Evolutionary conservation across 1,140 invertebrate genomes (phyloP).

Genomic region (Phymastichus coffea): DNA sequence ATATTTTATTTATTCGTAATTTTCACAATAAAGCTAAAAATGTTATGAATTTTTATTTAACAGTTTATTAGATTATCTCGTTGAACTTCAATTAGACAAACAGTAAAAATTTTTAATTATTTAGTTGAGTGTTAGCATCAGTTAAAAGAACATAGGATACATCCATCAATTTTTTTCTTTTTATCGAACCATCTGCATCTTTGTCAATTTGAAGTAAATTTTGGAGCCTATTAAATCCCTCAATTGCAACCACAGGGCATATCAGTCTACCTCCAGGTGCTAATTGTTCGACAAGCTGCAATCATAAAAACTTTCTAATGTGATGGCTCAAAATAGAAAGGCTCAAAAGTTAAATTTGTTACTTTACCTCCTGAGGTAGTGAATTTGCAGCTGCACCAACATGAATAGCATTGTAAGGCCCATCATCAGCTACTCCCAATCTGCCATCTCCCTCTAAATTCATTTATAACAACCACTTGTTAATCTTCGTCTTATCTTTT

Average conservation of each 20-base stretch:
- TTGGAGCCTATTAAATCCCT: constrained; percentile 45
- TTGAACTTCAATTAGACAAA: too few relatives aligned
- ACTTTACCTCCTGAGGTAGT: constrained; percentile 59
- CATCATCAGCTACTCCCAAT: constrained; percentile 59
- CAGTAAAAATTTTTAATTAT: too few relatives aligned
- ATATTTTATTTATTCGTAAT: too few relatives aligned
- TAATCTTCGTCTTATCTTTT: constrained; percentile 41
- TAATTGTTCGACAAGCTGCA: constrained; percentile 60
- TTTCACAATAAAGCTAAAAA: too few relatives aligned
- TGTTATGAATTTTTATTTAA: too few relatives aligned
- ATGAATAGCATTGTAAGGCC: constrained; percentile 74
- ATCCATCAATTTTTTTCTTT: constrained; percentile 48
- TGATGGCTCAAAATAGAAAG: neutral
- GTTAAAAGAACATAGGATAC: constrained; percentile 53
- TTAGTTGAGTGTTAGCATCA: constrained; percentile 44
- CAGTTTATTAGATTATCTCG: too few relatives aligned
- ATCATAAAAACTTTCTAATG: constrained; percentile 17
- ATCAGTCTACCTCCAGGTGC: constrained; percentile 68
- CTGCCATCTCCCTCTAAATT: constrained; percentile 68
- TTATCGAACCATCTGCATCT: constrained; percentile 39
- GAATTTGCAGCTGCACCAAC: constrained; percentile 58
- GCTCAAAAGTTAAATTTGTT: neutral
- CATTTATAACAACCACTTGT: constrained; percentile 60
- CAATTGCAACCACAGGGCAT: constrained; percentile 62
- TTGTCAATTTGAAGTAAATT: constrained; percentile 51